These are phyloP conservation scores for Ctenoplectra terminalis DNA, from an alignment of 1,140 invertebrate species.

Conservation along the genomic window DNA sequence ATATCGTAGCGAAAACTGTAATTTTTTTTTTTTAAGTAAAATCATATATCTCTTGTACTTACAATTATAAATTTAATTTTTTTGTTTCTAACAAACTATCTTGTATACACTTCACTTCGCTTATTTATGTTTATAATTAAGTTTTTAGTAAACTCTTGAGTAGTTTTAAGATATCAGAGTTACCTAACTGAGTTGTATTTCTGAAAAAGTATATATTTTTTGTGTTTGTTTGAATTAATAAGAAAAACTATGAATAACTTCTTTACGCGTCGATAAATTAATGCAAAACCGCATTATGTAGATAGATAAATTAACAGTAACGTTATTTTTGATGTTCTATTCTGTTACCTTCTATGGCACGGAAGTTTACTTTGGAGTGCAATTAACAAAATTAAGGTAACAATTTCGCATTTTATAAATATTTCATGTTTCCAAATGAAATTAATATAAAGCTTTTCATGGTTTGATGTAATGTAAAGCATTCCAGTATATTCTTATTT, in stretches of 20 bases:
- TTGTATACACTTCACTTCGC: neutral
- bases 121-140: neutral
- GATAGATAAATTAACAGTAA: too few species aligned
- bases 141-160: neutral
- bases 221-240: too few species aligned
- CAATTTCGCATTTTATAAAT: neutral
- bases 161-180: neutral
- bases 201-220: neutral
- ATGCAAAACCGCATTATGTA: too few species aligned
- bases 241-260: neutral
- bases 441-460: neutral
- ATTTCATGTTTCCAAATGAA: neutral
- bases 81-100: neutral
- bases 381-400: neutral
- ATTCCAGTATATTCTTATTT: conserved; percentile 18
- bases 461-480: neutral
- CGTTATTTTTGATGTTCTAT: neutral
- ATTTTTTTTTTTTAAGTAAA: too few species aligned
- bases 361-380: neutral
- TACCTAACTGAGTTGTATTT: neutral
- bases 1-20: too few species aligned
- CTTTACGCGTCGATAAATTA: neutral
- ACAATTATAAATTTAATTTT: neutral
- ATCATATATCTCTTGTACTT: too few species aligned
- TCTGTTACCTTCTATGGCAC: neutral